phyloP scores from a whole-genome alignment of 2,113 vertebrate species.

The Eurystomus gularis region DNA sequence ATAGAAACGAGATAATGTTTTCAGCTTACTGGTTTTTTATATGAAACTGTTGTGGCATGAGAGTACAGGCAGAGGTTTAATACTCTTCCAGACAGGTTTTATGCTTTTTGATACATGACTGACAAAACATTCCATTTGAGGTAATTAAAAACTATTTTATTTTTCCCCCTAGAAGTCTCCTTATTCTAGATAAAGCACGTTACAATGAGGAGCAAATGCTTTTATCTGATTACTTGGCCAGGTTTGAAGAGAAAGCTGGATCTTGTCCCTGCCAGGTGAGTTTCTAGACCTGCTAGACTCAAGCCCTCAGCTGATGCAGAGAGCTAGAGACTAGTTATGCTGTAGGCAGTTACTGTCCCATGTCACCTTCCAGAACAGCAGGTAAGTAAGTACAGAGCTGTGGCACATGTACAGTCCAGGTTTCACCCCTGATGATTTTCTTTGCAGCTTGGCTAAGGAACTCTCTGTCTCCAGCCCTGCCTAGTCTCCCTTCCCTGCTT shows the following conservation, averaged over 20 bases:
- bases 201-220: neutral
- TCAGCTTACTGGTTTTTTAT: neutral
- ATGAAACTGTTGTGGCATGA: neutral
- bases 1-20: neutral
- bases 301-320: neutral
- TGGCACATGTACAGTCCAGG: fast-evolving
- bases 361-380: neutral
- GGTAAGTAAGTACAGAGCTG: neutral
- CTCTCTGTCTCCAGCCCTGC: neutral
- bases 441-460: neutral
- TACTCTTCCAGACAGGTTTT: neutral
- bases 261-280: neutral
- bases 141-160: neutral
- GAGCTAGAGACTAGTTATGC: neutral
- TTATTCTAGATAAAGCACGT: neutral
- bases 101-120: slow-evolving; percentile 2
- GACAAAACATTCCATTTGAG: neutral
- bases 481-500: neutral
- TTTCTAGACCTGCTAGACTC: neutral
- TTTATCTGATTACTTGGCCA: neutral
- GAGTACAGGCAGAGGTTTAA: slow-evolving; percentile 1
- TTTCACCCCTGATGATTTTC: neutral
- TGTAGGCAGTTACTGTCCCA: neutral
- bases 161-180: neutral
- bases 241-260: neutral